Percentiles rank a stretch among this genome's conserved stretches.
phyloP scores from a whole-genome alignment of 2,888 invertebrate species.

The Leuctra nigra region DNA sequence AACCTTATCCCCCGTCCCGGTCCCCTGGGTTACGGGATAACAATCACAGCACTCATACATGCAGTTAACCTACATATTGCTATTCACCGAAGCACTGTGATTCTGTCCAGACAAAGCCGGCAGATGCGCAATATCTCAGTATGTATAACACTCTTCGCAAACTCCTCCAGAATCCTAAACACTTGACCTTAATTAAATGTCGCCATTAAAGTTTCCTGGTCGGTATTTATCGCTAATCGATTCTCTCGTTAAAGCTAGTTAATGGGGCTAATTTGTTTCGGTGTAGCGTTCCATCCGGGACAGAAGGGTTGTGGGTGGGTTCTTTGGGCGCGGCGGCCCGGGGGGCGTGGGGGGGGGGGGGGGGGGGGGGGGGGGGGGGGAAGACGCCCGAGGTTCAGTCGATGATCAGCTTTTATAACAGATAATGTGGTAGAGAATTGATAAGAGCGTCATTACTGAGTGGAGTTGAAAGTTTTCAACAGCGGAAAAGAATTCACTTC shows the following conservation, averaged over 20 bases:
- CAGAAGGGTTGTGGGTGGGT: not conserved
- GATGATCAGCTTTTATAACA: too few species aligned
- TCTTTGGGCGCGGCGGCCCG: not conserved
- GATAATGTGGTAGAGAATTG: too few species aligned
- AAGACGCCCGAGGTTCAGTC: not conserved
- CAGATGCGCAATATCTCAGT: too few species aligned
- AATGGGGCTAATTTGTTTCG: constrained; percentile 24
- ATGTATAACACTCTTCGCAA: too few species aligned
- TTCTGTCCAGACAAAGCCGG: too few species aligned
- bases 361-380: not conserved
- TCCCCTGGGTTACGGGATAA: not conserved
- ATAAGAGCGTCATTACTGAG: too few species aligned
- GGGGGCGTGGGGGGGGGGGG: not conserved
- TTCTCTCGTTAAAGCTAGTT: constrained; percentile 19
- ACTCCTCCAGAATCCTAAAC: constrained; percentile 15
- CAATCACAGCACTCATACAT: constrained; percentile 4
- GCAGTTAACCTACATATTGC: constrained; percentile 5
- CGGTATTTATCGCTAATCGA: constrained; percentile 25
- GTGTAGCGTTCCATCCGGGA: not conserved
- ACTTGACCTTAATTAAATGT: constrained; percentile 20
- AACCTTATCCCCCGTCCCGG: too few species aligned
- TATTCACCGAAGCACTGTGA: constrained; percentile 1
- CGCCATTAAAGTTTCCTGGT: constrained; percentile 16
- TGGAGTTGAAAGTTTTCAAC: too few species aligned
- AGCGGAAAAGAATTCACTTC: too few species aligned